Base-by-base conservation (phyloP, 1,140 invertebrate genomes). In the Drosophila tristis region DNA sequence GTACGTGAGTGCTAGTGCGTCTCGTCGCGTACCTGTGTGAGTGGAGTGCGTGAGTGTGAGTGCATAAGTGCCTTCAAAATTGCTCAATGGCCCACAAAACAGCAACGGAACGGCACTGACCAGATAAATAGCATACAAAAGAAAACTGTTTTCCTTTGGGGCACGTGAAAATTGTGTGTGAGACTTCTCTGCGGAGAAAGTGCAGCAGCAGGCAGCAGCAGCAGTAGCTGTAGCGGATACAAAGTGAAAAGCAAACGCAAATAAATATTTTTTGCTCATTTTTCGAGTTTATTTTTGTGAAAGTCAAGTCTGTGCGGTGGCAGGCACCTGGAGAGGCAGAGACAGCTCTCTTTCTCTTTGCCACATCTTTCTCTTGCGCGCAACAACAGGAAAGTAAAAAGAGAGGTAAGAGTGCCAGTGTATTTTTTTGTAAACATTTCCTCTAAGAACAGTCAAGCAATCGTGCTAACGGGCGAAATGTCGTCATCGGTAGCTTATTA, bases 51-150 rank as follows among this genome's bases (percentile, higher is more conserved):
- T 53, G 55, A 70, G 64, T 64, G 67, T 74, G 65, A 71, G 63
- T 42, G 70, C 55, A 48, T 42, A 15, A 26, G 56, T 76, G 51
- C 57, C 45, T 45, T 25, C 35, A 59, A 44, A 73, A 87, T 86
- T 86, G 82, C 82, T 78, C 73, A 86, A 87, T 76, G 74, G 74
- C 74, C 68, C 62, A 71, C 70, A 71, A 78, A 84, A 77, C 55
- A 72, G 51, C 59, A 81, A 72, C 61, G 16, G 45, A 66, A 66
- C 65, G 56, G 63, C 65, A 16, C 23, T 68, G 44, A 74, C 64
- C 59, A 66, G 47, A 20, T 61, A 58, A 60, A 68, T 51, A 78
- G 29, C 44, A 51, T 55, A 53, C 47, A 54, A 53, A 64, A 43
- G 70, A 56, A 67, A 65, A 74, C 23, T 29, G 51, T 61, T 62